Conservation (phyloP, 2,113 vertebrate genomes). For the Setophaga coronata region DNA sequence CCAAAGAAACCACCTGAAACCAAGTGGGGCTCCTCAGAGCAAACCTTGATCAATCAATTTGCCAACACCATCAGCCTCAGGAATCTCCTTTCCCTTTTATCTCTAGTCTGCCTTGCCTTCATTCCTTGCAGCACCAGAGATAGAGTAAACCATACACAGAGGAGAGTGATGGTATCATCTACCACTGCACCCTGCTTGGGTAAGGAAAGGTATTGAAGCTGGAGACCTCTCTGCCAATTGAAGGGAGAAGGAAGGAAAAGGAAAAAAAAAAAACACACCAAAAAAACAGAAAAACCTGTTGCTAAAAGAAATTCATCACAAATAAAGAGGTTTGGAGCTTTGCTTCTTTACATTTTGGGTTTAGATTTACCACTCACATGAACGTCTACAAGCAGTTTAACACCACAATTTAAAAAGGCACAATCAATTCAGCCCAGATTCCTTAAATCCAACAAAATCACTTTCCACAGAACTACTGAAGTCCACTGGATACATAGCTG, state of each 20-base stretch:
- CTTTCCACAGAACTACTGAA: constrained; percentile 18
- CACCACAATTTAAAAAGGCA: neutral
- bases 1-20: neutral
- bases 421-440: neutral
- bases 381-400: constrained; percentile 7
- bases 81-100: neutral
- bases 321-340: neutral
- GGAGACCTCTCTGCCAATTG: neutral
- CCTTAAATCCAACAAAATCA: constrained; percentile 20
- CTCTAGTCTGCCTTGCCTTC: neutral
- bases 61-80: neutral
- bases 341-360: neutral
- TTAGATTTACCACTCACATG: neutral
- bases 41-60: neutral
- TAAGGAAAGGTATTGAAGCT: neutral
- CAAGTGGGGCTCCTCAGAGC: neutral
- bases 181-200: neutral
- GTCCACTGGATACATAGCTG: constrained; percentile 33
- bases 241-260: neutral
- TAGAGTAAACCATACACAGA: neutral
- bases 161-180: constrained; percentile 15
- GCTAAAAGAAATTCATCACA: neutral
- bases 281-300: constrained; percentile 69
- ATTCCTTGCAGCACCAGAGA: neutral
- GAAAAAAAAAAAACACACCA: neutral